A percentile compares a stretch with the other conserved stretches of the same genome.
Conservation (phyloP, 2,888 invertebrate genomes). For the Caenorhabditis virilis region DNA sequence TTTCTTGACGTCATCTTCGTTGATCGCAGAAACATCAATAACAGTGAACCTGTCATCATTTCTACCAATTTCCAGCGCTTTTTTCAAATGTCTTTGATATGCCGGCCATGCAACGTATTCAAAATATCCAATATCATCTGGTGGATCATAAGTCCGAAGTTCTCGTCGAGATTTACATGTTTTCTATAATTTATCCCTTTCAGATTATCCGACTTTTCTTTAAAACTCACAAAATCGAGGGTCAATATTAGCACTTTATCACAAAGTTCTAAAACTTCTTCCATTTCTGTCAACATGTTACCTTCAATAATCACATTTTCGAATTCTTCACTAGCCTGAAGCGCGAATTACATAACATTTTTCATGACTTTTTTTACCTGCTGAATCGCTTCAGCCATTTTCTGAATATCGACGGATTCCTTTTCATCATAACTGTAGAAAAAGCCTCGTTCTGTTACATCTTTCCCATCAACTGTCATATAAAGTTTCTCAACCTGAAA, state of each 20-base stretch:
- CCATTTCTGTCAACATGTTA: constrained; percentile 64
- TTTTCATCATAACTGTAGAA: constrained; percentile 41
- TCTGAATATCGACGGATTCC: constrained; percentile 17
- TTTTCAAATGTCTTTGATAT: constrained; percentile 72
- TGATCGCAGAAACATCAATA: no score
- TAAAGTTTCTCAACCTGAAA: constrained; percentile 33
- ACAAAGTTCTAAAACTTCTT: constrained; percentile 42
- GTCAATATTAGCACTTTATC: constrained; percentile 59
- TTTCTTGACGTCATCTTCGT: no score
- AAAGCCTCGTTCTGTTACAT: constrained; percentile 18
- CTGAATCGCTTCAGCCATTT: constrained; percentile 8
- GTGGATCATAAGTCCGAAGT: constrained; percentile 78
- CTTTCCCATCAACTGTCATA: constrained; percentile 2
- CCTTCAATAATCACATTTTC: constrained; percentile 63
- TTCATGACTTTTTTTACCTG: constrained; percentile 2
- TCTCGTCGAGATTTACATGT: constrained; percentile 56
- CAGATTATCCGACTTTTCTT: background rate
- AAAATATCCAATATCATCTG: constrained; percentile 86
- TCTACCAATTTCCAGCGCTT: constrained; percentile 39
- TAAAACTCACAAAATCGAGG: constrained; percentile 46
- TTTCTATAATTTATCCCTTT: constrained; percentile 30
- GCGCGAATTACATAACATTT: background rate
- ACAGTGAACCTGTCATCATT: no score
- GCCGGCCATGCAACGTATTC: constrained; percentile 78
- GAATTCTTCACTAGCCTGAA: constrained; percentile 13